Conservation (phyloP, 2,797 vertebrate species). For the Holocentrus rufus region DNA sequence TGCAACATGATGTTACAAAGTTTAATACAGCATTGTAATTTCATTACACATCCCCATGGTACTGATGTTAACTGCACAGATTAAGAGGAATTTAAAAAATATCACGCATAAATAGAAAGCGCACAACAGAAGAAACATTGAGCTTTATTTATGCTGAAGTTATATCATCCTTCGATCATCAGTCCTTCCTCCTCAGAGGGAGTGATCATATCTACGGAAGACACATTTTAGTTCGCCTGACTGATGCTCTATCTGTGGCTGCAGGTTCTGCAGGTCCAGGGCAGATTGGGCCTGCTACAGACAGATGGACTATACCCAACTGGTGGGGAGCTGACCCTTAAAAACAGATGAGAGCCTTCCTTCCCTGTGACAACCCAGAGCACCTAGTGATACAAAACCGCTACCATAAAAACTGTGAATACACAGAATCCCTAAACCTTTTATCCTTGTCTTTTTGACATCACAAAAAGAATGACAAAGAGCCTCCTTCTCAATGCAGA, state of each 20-base stretch:
- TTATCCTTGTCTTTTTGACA: constrained; percentile 10
- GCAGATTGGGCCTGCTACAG: no score
- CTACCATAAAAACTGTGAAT: constrained; percentile 22
- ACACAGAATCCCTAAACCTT: constrained; percentile 9
- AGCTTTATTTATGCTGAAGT: no score
- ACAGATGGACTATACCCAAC: no score
- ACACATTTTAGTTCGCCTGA: background rate
- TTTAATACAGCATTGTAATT: background rate
- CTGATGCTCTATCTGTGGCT: background rate
- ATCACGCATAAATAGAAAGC: background rate
- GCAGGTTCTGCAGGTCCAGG: no score
- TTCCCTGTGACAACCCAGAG: background rate
- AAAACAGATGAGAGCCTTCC: constrained; percentile 16
- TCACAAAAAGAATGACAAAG: constrained; percentile 2
- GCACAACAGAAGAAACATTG: no score
- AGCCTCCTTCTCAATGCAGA: constrained; percentile 35
- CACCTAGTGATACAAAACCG: constrained; percentile 14
- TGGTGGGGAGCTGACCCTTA: constrained; percentile 13
- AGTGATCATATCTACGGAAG: background rate
- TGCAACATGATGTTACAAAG: background rate
- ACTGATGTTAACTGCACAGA: no score
- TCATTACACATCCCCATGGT: no score
- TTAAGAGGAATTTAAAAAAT: background rate
- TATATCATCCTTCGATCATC: no score
- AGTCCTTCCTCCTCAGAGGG: no score